Base-by-base conservation (phyloP, 92 coral and sea anemone species). In the Porites lobata region DNA sequence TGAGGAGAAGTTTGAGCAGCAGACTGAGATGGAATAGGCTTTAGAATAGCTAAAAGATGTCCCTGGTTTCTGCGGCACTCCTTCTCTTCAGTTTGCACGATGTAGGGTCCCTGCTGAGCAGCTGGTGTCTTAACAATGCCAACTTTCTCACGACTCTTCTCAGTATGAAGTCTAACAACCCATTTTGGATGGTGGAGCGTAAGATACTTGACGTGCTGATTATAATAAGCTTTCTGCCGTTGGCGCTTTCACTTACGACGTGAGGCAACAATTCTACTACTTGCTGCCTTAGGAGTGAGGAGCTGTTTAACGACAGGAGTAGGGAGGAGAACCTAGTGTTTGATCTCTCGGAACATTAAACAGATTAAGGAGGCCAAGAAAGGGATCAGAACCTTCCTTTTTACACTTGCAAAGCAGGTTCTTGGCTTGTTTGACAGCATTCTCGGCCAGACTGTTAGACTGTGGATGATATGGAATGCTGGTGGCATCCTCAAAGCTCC, bases 371-470 rank as follows among this genome's bases (percentile, higher is more conserved):
- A 86, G 74, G 57, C 85, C 86, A 12, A 90, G 61, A 19, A 66
- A 21, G 65, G 84, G 78, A 69, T 83, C 89, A 9, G 76, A 71
- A 18, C 89, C 84, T 64, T 82, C 92, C 51, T 65, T 77, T 65
- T 78, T 87, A 18, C 83, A 82, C 53, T 91, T 91, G 18, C 88
- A 78, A 29, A 88, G 75, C 32, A 91, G 63, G 12, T 71, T 72
- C 82, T 78, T 87, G 71, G 92, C 90, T 72, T 78, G 62, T 18
- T 87, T 87, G 29, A 92, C 74, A 12, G 85, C 82, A 65, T 75
- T 79, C 21, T 92, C 82, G 9, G 65, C 78, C 50, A 83, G 67
- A 29, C 94, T 92, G 88, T 91, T 92, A 47, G 88, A 79, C 78
- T 87, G 79, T 20, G 91, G 86, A 65, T 80, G 87, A 21, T 50